Percentiles rank a stretch among this genome's conserved stretches.
Evolutionary conservation across 2,113 vertebrate species (phyloP).

Genomic region (Sorex araneus): DNA sequence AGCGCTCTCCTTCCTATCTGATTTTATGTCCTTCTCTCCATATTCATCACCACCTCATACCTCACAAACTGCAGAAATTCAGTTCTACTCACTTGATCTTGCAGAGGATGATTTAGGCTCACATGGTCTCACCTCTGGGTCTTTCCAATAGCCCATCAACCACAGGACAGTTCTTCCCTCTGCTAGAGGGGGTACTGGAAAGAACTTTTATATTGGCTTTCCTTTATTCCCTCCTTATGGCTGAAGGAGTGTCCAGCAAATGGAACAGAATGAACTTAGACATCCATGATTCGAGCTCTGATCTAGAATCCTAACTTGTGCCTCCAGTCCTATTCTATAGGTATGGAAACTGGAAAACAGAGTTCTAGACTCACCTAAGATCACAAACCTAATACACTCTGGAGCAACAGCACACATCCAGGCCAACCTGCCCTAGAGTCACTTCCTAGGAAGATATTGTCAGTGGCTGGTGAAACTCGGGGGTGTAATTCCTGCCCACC

Average conservation of each 20-base stretch:
- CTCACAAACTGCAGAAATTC: conserved; percentile 19
- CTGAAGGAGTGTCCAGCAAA: background rate
- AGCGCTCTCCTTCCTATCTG: background rate
- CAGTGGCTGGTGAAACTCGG: background rate
- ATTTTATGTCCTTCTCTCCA: background rate
- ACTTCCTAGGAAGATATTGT: background rate
- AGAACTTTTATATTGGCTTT: background rate
- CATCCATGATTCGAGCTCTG: background rate
- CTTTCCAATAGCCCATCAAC: background rate
- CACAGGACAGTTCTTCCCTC: background rate
- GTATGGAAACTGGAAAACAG: background rate
- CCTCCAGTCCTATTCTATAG: background rate
- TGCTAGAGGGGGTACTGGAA: background rate
- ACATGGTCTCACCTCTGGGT: background rate
- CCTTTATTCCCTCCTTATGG: background rate
- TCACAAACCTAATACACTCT: background rate
- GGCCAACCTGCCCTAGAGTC: background rate
- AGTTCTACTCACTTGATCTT: background rate
- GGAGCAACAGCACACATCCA: background rate
- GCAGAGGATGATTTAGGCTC: background rate
- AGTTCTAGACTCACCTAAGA: background rate
- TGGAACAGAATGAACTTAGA: background rate
- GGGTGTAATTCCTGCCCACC: background rate
- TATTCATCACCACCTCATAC: background rate
- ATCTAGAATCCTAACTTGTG: background rate